Conservation (phyloP, 2,797 vertebrate species). For the Sebastes iracundus region DNA sequence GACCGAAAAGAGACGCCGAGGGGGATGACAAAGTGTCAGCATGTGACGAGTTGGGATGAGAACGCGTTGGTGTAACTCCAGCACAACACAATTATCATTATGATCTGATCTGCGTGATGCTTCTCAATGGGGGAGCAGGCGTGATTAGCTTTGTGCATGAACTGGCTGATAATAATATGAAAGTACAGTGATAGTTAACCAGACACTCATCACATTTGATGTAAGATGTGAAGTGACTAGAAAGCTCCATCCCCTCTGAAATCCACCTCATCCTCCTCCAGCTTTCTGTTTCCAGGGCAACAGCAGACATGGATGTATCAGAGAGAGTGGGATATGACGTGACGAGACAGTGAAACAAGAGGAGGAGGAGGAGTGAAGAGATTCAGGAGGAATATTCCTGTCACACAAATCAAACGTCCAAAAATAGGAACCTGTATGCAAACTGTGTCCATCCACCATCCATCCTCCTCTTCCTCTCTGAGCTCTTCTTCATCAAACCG, state of each 20-base stretch:
- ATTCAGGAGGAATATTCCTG: constrained; percentile 20
- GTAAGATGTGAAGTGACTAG: constrained; percentile 6
- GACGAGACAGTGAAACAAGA: constrained; percentile 34
- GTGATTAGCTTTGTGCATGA: neutral
- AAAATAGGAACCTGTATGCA: constrained; percentile 22
- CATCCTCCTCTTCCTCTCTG: neutral
- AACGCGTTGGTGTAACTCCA: neutral
- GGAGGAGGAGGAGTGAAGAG: neutral
- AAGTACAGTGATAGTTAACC: neutral
- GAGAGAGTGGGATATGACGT: constrained; percentile 28
- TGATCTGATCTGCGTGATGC: neutral
- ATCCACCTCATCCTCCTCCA: constrained; percentile 37
- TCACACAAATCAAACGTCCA: constrained; percentile 19
- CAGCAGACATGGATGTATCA: constrained; percentile 43
- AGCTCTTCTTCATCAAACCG: neutral
- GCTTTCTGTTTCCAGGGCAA: constrained; percentile 72
- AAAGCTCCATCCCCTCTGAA: constrained; percentile 20
- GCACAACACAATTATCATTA: no score
- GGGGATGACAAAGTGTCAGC: no score
- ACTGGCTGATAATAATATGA: neutral
- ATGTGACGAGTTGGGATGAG: no score
- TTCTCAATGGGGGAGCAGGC: neutral
- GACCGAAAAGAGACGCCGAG: no score
- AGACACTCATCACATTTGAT: neutral
- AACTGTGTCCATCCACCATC: neutral